Base-by-base conservation (phyloP, 2,888 invertebrate species). In the Anagyrus pseudococci region DNA sequence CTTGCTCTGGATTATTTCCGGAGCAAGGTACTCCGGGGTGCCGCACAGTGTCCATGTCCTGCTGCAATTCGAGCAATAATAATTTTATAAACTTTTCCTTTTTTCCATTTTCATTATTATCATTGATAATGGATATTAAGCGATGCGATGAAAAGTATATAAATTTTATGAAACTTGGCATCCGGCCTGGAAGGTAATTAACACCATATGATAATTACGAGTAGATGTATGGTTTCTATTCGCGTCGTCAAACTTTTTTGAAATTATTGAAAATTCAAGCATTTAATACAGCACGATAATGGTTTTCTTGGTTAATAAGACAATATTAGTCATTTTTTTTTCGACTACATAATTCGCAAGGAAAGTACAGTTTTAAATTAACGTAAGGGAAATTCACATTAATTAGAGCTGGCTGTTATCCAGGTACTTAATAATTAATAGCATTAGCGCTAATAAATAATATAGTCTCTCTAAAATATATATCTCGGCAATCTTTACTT, bases 1-100 rank as follows among this genome's bases (percentile, higher is more conserved):
- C 84, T 96, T 96, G 73, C 95, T 95, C 81, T 96, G 96, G 72
- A 98, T 97, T 69, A 98, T 96, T 83, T 98, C 97, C 15, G 95
- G 95, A 48, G 98, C 98, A 68, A 98, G 85, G 82, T 98, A 98
- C 81, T 98, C 98, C 0, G 98, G 97, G 0, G 98, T 98, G 0
- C 97, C 97, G 78, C 97, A 97, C 49, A 97, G 81, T 1, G 96
- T 97, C 96, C 96, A 97, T 59, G 97, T 98, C 73, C 97, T 87
- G 74, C 6, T 52, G 46, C n/a, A n/a, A n/a, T n/a, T n/a, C n/a
- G n/a, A n/a, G n/a, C n/a, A n/a, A n/a, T n/a, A n/a, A n/a, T 33
- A 54, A 37, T 37, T 37, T 37, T 4, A 37, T 37, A 37, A 10
- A 37, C 8, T n/a, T n/a, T n/a, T n/a, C n/a, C n/a, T n/a, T n/a